A percentile compares a stretch with the other conserved stretches of the same genome.
These are phyloP conservation scores for Luperina nickerlii DNA, from an alignment of 2,888 invertebrate genomes.

Conservation along the genomic window DNA sequence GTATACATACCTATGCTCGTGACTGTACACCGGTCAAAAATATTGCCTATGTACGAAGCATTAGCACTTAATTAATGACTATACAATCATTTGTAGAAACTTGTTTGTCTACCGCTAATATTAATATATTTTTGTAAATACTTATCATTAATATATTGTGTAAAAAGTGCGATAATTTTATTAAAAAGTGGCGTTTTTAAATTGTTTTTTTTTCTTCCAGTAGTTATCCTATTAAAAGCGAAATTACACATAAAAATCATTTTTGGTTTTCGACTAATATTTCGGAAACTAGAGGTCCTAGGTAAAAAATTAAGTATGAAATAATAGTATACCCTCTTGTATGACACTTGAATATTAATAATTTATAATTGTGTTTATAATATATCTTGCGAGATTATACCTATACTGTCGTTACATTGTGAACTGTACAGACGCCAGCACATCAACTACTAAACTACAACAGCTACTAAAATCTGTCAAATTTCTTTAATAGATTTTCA, in stretches of 20 bases:
- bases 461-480: too few relatives aligned
- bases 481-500: too few relatives aligned
- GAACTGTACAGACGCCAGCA: too few relatives aligned
- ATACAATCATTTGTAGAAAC: constrained; percentile 62
- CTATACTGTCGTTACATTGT: too few relatives aligned
- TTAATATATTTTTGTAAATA: constrained; percentile 29
- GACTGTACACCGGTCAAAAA: too few relatives aligned
- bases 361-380: too few relatives aligned
- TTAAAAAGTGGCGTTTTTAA: constrained; percentile 12
- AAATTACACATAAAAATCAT: background rate
- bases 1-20: too few relatives aligned
- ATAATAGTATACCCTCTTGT: too few relatives aligned
- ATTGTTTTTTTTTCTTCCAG: background rate
- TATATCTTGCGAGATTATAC: too few relatives aligned
- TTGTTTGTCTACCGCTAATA: constrained; percentile 15
- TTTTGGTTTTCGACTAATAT: background rate
- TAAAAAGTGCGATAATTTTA: background rate
- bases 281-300: background rate
- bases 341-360: too few relatives aligned
- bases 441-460: too few relatives aligned
- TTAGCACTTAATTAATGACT: background rate
- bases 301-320: too few relatives aligned
- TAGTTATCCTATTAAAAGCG: background rate
- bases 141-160: constrained; percentile 22
- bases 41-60: background rate